Conservation (phyloP, 1,140 invertebrate genomes). For the Pseudomyrmex gracilis region DNA sequence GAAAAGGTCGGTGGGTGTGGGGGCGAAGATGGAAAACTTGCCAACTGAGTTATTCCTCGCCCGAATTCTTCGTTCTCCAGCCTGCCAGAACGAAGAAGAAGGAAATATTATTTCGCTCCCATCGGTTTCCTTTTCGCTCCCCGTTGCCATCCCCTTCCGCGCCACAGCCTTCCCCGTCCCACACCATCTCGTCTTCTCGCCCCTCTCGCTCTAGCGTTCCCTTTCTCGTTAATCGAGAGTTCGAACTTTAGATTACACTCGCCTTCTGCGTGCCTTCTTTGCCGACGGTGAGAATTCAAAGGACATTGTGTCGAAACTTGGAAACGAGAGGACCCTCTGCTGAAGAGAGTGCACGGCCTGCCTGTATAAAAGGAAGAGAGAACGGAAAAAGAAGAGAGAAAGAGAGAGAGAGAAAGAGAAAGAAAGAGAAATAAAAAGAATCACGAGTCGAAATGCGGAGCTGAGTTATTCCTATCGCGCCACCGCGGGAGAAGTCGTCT, state of each 20-base stretch:
- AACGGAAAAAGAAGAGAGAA: background rate
- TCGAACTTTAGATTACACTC: conserved; percentile 75
- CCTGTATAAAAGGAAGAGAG: background rate
- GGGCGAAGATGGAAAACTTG: conserved; percentile 49
- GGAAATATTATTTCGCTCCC: conserved; percentile 70
- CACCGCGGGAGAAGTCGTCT: conserved; percentile 4
- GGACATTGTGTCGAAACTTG: conserved; percentile 72
- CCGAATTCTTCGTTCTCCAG: conserved; percentile 64
- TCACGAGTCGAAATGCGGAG: conserved; percentile 24
- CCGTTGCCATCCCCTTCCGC: conserved; percentile 8
- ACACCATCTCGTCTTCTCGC: background rate
- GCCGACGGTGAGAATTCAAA: conserved; percentile 67
- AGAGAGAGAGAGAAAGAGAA: background rate
- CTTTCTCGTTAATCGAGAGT: conserved; percentile 73
- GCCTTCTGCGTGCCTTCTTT: conserved; percentile 60
- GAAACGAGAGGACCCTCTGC: conserved; percentile 56
- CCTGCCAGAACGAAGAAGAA: conserved; percentile 42
- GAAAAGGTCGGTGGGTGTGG: conserved; percentile 1
- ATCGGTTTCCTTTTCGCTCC: conserved; percentile 17
- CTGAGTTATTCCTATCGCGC: conserved; percentile 50
- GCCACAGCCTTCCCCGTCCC: background rate
- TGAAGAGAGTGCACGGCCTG: conserved; percentile 24
- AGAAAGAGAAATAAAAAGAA: conserved; percentile 19
- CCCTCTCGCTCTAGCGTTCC: background rate
- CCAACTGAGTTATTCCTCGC: conserved; percentile 64